These are phyloP conservation scores for Chelonia mydas DNA, from an alignment of 2,797 vertebrate genomes.

Conservation along the genomic window DNA sequence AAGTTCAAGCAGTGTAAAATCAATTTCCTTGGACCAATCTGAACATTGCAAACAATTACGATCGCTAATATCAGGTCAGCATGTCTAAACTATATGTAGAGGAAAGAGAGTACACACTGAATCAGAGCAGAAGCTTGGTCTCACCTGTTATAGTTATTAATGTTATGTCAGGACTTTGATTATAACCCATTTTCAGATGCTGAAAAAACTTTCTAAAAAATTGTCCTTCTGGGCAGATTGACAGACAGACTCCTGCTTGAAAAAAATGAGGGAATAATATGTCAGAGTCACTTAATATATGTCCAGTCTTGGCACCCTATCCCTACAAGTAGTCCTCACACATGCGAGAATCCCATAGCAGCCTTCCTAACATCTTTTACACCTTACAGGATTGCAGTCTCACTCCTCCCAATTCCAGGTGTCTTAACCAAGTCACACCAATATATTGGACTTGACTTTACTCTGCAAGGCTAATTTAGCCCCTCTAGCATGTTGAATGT, in stretches of 20 bases:
- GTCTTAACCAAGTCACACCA: not conserved
- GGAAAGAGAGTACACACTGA: conserved; percentile 7
- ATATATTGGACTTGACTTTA: not conserved
- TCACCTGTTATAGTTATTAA: not conserved
- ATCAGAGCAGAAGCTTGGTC: conserved; percentile 7
- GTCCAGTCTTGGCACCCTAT: not conserved
- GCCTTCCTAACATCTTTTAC: not conserved
- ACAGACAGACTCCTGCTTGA: not conserved
- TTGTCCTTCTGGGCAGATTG: not conserved
- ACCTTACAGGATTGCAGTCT: not conserved
- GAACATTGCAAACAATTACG: conserved; percentile 20
- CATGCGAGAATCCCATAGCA: not conserved
- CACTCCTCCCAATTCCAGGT: not conserved
- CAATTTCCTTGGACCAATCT: conserved; percentile 27
- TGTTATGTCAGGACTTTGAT: not conserved
- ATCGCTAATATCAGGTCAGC: conserved; percentile 34
- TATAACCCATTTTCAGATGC: not conserved
- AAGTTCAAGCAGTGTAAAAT: conserved; percentile 30
- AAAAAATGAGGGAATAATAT: not conserved
- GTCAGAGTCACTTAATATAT: not conserved
- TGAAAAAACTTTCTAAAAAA: not conserved
- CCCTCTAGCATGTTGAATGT: not conserved
- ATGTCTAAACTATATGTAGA: not conserved
- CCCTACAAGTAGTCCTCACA: not conserved
- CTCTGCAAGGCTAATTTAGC: not conserved